Percentiles rank a stretch among this genome's conserved stretches.
Evolutionary conservation across 2,113 vertebrate genomes (phyloP).

Genomic region (Passer domesticus): DNA sequence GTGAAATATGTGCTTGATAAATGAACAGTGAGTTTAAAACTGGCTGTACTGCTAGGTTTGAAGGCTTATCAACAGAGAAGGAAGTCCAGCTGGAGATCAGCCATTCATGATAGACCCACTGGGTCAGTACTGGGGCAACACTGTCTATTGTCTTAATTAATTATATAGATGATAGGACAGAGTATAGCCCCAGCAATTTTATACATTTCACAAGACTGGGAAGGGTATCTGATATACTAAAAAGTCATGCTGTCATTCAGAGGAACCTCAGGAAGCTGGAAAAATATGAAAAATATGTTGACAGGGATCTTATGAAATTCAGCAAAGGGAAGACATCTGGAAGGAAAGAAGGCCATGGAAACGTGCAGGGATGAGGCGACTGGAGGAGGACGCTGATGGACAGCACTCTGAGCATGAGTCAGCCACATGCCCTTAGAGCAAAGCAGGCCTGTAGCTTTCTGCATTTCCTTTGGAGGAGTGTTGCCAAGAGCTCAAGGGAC

Average conservation of each 20-base stretch:
- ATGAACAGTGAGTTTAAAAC: background rate
- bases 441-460: background rate
- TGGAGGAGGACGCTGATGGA: fast-evolving
- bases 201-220: background rate
- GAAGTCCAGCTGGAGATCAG: background rate
- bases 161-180: background rate
- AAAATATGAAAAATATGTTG: background rate
- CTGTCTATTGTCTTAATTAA: background rate
- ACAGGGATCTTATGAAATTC: background rate
- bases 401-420: background rate
- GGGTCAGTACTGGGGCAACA: background rate
- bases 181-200: background rate
- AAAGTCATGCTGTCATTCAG: background rate
- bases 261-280: background rate
- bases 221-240: background rate
- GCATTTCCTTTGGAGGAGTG: background rate
- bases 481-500: background rate
- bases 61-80: background rate
- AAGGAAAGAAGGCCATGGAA: background rate
- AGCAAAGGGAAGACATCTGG: background rate
- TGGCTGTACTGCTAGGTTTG: background rate
- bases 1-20: background rate
- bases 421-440: background rate
- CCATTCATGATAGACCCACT: background rate
- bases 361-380: background rate